Base-by-base conservation (phyloP, 2,888 invertebrate species). In the Tenthredo livida region DNA sequence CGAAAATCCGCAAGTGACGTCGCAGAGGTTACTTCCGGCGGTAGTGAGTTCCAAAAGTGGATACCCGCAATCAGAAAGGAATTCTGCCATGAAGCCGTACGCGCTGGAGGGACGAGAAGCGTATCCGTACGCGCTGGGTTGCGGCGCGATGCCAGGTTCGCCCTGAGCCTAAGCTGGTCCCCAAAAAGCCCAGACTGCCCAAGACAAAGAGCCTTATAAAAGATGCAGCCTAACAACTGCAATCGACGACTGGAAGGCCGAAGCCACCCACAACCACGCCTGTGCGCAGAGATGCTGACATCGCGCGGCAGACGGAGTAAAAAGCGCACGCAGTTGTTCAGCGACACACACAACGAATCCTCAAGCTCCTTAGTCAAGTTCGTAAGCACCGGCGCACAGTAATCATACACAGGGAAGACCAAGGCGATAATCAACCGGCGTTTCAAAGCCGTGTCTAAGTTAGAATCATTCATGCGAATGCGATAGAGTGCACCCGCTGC, bases 11-110 rank as follows among this genome's bases (percentile, higher is more conserved):
- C 37, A 37, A 37, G 37, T 37, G 6, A 37, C 6, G 7, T 37
- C 37, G 37, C 37, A 37, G 33, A 33, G 61, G 61, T 61, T n/a
- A 54, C 7, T 6, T 17, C 54, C n/a, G 61, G 33, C 7, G 86
- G 86, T n/a, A 85, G 40, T 1, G 86, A 85, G 9, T 85, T 80
- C 85, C 85, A 84, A 2, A 85, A 73, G 12, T 80, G 75, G 12
- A 84, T 40, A 12, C 73, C 61, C 0, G 80, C 33, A 0, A 84
- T 50, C 0, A n/a, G 21, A 21, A 86, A 85, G 4, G 85, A 85
- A 33, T 84, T 78, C 12, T 47, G 43, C 43, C 12, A 2, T 0
- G 43, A 47, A 2, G 43, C 12, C 43, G 43, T 47, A 47, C 3
- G 43, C 43, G 12, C 43, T 9, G 43, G 43, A 47, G 43, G 43